phyloP scores from a whole-genome alignment of 2,888 invertebrate genomes.

The Phorcus lineatus region DNA sequence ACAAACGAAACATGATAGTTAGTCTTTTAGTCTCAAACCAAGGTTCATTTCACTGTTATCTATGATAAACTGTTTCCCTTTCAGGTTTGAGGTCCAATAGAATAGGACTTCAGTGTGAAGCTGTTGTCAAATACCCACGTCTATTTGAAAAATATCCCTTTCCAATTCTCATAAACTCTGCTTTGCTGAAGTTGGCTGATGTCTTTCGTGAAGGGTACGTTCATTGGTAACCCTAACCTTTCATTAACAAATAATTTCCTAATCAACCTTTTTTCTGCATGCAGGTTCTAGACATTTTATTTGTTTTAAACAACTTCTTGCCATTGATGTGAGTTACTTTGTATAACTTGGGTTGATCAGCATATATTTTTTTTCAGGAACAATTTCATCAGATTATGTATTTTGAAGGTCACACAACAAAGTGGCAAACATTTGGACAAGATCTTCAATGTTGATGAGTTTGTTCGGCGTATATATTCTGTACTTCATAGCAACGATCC shows the following conservation, averaged over 20 bases:
- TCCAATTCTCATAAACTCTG: constrained; percentile 97
- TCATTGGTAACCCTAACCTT: background rate
- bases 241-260: background rate
- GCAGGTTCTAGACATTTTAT: no score
- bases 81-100: constrained; percentile 90
- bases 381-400: constrained; percentile 94
- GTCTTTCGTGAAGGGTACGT: constrained; percentile 88
- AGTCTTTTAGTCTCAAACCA: no score
- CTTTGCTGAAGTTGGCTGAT: constrained; percentile 94
- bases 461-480: constrained; percentile 90
- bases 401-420: constrained; percentile 93
- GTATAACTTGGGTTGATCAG: background rate
- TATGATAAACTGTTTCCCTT: constrained; percentile 28
- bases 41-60: no score
- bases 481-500: constrained; percentile 98
- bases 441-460: constrained; percentile 95
- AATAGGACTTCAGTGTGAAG: constrained; percentile 97
- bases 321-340: background rate
- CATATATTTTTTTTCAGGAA: constrained; percentile 78
- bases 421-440: constrained; percentile 95
- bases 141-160: constrained; percentile 98
- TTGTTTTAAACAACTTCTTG: no score
- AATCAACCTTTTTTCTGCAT: no score
- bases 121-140: constrained; percentile 94
- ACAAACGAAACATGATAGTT: no score